These are phyloP conservation scores for Bombus difficillimus DNA, from an alignment of 1,140 invertebrate species.

Conservation along the genomic window DNA sequence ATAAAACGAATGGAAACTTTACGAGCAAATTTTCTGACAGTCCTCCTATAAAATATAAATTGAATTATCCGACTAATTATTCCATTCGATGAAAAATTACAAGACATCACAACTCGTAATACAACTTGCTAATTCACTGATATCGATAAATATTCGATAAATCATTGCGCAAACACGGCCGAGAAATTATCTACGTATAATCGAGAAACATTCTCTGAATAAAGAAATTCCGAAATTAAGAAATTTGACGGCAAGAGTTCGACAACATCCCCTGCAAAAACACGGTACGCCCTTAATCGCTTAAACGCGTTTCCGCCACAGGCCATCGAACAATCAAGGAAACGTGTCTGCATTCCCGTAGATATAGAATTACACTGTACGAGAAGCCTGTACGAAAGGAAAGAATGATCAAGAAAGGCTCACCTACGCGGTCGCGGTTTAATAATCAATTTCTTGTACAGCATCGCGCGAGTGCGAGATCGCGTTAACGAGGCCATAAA, in stretches of 20 bases:
- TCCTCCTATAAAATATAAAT: no score
- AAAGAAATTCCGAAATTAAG: no score
- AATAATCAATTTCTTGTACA: constrained; percentile 46
- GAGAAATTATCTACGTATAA: background rate
- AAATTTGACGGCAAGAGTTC: no score
- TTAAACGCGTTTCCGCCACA: background rate
- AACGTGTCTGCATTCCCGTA: background rate
- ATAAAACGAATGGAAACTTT: no score
- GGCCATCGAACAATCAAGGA: background rate
- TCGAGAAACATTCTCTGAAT: background rate
- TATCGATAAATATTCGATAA: background rate
- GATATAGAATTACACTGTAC: constrained; percentile 7
- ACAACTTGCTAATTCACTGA: no score
- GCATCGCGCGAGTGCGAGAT: background rate
- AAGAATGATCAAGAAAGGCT: background rate
- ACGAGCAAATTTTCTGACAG: no score
- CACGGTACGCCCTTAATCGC: no score
- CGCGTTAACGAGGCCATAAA: constrained; percentile 62
- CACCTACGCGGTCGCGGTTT: constrained; percentile 26
- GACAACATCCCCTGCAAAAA: no score
- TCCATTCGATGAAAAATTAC: no score
- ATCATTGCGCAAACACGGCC: background rate
- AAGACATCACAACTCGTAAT: no score
- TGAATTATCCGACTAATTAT: no score
- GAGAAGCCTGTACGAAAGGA: background rate